phyloP scores from a whole-genome alignment of 2,797 vertebrate species.

The Vireo griseus region DNA sequence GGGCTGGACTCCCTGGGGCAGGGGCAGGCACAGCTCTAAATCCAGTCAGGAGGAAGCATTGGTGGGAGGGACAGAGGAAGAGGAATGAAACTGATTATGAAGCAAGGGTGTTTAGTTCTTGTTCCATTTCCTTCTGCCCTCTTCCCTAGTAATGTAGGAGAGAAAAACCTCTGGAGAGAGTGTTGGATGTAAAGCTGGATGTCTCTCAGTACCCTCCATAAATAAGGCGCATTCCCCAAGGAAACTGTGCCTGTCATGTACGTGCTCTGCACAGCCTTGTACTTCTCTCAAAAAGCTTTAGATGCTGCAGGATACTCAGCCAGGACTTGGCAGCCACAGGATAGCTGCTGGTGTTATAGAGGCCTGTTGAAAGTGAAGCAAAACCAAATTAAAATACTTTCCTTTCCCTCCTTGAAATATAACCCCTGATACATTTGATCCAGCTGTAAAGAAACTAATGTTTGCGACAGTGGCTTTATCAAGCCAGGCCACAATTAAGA shows the following conservation, averaged over 20 bases:
- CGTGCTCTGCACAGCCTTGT: neutral
- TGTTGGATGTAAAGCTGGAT: neutral
- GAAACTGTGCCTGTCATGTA: neutral
- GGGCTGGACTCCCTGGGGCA: conserved; percentile 1
- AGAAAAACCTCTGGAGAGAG: neutral
- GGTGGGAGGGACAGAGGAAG: conserved; percentile 38
- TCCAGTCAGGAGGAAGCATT: conserved; percentile 47
- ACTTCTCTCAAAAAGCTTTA: conserved; percentile 1
- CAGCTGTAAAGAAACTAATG: conserved; percentile 45
- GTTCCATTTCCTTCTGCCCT: conserved; percentile 39
- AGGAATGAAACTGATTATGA: neutral
- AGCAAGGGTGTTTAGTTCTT: neutral
- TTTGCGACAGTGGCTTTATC: conserved; percentile 58
- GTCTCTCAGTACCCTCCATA: neutral
- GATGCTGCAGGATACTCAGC: conserved; percentile 22
- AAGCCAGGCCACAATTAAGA: conserved; percentile 62
- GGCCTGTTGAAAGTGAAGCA: conserved; percentile 29
- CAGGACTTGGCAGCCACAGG: conserved; percentile 33
- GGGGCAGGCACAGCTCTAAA: conserved; percentile 10
- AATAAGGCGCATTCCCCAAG: neutral
- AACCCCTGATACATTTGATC: conserved; percentile 39
- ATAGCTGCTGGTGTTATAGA: conserved; percentile 11
- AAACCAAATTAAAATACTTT: conserved; percentile 55
- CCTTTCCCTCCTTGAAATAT: conserved; percentile 60
- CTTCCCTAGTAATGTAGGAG: conserved; percentile 23